Evolutionary conservation across 2,888 invertebrate genomes (phyloP), one percentile per base, ranked within the genome.

Genomic region (Chrysolina americana): DNA sequence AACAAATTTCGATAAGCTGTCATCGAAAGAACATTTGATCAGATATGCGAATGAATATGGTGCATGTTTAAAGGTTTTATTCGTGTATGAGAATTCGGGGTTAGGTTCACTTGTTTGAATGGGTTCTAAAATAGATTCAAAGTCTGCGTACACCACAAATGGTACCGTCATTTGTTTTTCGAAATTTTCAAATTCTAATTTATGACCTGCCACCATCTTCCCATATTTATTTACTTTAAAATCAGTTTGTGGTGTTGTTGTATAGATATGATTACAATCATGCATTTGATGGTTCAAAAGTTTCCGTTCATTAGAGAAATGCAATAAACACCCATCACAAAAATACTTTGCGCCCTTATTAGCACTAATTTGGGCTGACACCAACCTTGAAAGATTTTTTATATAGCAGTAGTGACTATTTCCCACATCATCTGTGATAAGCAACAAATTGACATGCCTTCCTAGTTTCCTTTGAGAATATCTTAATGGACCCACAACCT

Each of bases 61-160:
- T 23, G 19, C 56, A 13, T 23, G 56, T 56, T 56, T 21, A 15
- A 23, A 56, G 2, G 56, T 56, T 23, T 13, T 13, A n/a, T 10
- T 56, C 11, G 56, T 15, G 11, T 21, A 56, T 23, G 56, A 56
- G 23, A 15, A 8, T 56, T 23, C 15, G 56, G 6, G 13, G 6
- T 3, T 3, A 8, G 47, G 56, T n/a, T 36, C 36, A 36, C 36
- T 56, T 21, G 21, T 23, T 56, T 23, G 56, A 56, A 56, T 50
- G 17, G 48, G 48, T 8, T 50, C 9, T 9, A 50, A 10, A 17
- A 17, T 19, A n/a, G 74, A 79, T 73, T 79, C 79, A 75, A 80
- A 79, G 68, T 79, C 78, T 1, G 77, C 75, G 72, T 79, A 77
- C 44, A 79, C 74, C 41, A 79, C 76, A 75, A 72, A 80, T 36